Conservation (phyloP, 2,888 invertebrate genomes). For the Heliconius sara region DNA sequence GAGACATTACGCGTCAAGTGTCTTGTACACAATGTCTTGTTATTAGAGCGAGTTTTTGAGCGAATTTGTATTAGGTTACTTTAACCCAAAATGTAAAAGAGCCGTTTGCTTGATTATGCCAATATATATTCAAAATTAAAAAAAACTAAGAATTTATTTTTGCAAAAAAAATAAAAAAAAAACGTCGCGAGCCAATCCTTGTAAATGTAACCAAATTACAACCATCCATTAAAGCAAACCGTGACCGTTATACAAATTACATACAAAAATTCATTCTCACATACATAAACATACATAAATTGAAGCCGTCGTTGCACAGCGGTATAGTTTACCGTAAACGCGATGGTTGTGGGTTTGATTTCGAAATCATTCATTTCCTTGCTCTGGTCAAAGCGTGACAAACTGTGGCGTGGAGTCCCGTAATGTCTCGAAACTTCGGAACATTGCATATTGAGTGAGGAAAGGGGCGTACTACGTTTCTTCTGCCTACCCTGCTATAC, state of each 20-base stretch:
- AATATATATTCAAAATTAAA: not conserved
- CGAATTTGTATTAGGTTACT: too few relatives aligned
- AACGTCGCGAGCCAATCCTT: not conserved
- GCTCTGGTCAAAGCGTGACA: not conserved
- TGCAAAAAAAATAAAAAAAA: not conserved
- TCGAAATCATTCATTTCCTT: not conserved
- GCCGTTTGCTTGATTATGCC: too few relatives aligned
- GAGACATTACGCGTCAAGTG: too few relatives aligned
- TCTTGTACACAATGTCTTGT: too few relatives aligned
- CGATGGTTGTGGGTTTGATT: not conserved
- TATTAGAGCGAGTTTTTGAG: too few relatives aligned
- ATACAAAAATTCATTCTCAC: conserved; percentile 32
- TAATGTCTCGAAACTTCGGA: not conserved
- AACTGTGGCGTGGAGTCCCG: not conserved
- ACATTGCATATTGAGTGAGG: too few relatives aligned
- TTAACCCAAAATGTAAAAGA: not conserved
- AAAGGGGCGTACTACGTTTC: too few relatives aligned
- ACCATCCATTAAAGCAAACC: conserved; percentile 20
- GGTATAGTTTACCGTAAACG: not conserved
- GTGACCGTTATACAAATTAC: conserved; percentile 35
- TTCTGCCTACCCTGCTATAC: not conserved
- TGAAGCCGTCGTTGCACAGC: not conserved
- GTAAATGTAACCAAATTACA: conserved; percentile 12
- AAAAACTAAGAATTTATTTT: not conserved
- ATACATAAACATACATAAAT: not conserved